Conservation (phyloP, 2,113 vertebrate species). For the Microtus oregoni region DNA sequence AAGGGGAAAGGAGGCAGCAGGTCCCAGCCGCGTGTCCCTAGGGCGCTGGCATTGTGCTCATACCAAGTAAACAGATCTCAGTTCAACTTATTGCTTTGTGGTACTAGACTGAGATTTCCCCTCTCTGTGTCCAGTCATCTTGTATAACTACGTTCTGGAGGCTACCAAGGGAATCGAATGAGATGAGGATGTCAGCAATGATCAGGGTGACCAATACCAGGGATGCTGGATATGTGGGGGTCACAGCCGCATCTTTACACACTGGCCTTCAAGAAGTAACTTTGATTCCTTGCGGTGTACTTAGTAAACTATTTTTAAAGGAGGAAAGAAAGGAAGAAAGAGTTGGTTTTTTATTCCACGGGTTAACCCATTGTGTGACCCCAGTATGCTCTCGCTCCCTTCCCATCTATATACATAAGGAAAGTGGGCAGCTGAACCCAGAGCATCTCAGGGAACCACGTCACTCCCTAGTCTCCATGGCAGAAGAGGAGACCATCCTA, state of each 20-base stretch:
- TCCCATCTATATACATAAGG: neutral
- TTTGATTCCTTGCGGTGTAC: neutral
- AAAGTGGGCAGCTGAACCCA: neutral
- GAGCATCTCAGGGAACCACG: neutral
- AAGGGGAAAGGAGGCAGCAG: fast-evolving
- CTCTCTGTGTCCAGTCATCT: neutral
- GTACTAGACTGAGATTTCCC: neutral
- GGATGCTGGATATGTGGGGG: neutral
- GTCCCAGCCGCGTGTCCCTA: neutral
- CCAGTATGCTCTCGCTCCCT: neutral
- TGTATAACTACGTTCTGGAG: neutral
- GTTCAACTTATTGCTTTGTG: neutral
- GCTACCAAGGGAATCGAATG: neutral
- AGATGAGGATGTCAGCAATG: neutral
- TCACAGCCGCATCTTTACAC: neutral
- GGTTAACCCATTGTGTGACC: neutral
- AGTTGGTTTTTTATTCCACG: neutral
- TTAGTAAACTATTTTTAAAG: neutral
- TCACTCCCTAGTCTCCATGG: slow-evolving; percentile 77
- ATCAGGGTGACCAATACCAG: neutral
- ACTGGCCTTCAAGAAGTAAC: neutral
- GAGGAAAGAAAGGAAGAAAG: neutral
- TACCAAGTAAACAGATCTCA: neutral
- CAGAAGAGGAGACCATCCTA: slow-evolving; percentile 62
- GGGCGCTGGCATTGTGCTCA: fast-evolving